Conservation (phyloP, 2,888 invertebrate species). For the Apodemia duryi region DNA sequence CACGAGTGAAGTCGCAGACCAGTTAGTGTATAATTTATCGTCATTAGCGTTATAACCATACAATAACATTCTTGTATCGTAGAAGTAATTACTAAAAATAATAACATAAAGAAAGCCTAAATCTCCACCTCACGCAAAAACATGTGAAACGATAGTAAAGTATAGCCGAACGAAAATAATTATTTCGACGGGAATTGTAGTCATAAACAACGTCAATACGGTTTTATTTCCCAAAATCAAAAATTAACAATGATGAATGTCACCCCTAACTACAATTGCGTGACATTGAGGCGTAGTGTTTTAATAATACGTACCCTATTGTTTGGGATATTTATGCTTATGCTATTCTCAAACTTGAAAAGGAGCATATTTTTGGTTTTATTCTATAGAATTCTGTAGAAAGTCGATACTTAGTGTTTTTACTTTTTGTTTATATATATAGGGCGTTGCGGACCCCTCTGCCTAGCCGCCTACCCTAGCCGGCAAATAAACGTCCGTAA, state of each 20-base stretch:
- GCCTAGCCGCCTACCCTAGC: too few relatives aligned
- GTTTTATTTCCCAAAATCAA: conserved; percentile 36
- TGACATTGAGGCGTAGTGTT: conserved; percentile 37
- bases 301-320: conserved; percentile 41
- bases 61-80: conserved; percentile 4
- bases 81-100: conserved; percentile 12
- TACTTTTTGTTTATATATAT: too few relatives aligned
- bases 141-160: conserved; percentile 17
- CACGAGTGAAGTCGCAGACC: background rate
- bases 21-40: background rate
- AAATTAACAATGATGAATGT: conserved; percentile 42
- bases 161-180: conserved; percentile 22
- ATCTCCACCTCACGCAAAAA: conserved; percentile 17
- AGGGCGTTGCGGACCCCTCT: too few relatives aligned
- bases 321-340: conserved; percentile 11
- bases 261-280: conserved; percentile 45
- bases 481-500: too few relatives aligned
- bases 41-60: conserved; percentile 7
- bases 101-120: conserved; percentile 16
- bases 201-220: conserved; percentile 28
- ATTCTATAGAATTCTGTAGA: background rate
- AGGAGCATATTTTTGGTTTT: background rate
- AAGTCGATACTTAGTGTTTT: background rate
- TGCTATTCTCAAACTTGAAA: background rate
- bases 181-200: conserved; percentile 19